Evolutionary conservation across 2,888 invertebrate species (phyloP).

Genomic region (Acronicta leporina): DNA sequence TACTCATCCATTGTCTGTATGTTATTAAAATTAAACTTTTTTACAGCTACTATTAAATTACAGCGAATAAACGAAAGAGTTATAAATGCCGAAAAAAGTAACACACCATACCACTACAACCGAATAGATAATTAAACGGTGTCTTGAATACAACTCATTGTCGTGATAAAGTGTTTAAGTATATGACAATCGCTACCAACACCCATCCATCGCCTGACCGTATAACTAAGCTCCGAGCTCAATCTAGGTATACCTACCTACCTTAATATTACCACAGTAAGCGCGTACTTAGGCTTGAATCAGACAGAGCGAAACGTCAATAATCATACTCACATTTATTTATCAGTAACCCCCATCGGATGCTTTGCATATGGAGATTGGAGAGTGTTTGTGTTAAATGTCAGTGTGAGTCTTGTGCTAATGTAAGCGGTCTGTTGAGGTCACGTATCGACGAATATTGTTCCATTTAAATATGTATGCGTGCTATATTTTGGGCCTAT

Average conservation of each 20-base stretch:
- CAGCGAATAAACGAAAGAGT: too few species aligned
- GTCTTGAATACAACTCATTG: too few species aligned
- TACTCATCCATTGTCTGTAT: slow-evolving; percentile 4
- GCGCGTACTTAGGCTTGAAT: slow-evolving; percentile 41
- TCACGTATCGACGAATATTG: slow-evolving; percentile 42
- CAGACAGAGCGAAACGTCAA: slow-evolving; percentile 45
- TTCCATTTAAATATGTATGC: slow-evolving; percentile 30
- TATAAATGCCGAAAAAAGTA: too few species aligned
- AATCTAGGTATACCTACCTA: neutral
- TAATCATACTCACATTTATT: slow-evolving; percentile 66
- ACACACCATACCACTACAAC: too few species aligned
- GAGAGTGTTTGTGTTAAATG: slow-evolving; percentile 69
- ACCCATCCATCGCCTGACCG: too few species aligned
- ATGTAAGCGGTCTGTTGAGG: slow-evolving; percentile 45
- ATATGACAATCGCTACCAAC: too few species aligned
- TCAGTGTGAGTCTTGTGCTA: slow-evolving; percentile 57
- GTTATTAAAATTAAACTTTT: neutral
- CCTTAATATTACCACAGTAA: slow-evolving; percentile 4
- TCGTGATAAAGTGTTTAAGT: too few species aligned
- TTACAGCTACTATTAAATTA: too few species aligned
- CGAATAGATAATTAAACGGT: too few species aligned
- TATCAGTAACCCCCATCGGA: slow-evolving; percentile 69
- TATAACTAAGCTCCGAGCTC: too few species aligned
- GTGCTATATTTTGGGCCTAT: neutral
- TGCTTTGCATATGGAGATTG: slow-evolving; percentile 67